Evolutionary conservation across 2,888 invertebrate genomes (phyloP).

Genomic region (Caenorhabditis sp.): DNA sequence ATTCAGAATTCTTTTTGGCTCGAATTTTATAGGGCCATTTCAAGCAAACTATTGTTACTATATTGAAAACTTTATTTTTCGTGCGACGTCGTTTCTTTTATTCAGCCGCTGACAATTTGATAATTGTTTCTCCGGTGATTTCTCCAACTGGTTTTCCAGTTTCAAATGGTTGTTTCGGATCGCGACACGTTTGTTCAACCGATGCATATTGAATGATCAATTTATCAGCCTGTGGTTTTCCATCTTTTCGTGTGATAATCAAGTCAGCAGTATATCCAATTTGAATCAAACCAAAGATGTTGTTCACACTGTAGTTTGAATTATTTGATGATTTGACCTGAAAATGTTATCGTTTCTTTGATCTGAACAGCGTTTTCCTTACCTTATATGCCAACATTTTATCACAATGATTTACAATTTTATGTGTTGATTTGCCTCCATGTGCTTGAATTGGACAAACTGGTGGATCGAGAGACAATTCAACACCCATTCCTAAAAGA

Average conservation of each 20-base stretch:
- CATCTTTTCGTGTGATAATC: constrained; percentile 54
- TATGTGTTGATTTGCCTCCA: constrained; percentile 59
- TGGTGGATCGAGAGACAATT: constrained; percentile 47
- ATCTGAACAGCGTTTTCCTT: neutral
- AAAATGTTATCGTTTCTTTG: neutral
- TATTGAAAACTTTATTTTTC: too few species aligned
- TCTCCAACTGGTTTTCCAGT: constrained; percentile 32
- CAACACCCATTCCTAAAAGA: constrained; percentile 29
- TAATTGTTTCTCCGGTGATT: constrained; percentile 47
- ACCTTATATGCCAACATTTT: constrained; percentile 60
- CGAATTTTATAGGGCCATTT: too few species aligned
- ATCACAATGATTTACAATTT: constrained; percentile 56
- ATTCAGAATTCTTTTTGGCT: too few species aligned
- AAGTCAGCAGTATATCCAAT: constrained; percentile 45
- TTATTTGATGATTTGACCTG: constrained; percentile 56
- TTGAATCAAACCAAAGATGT: constrained; percentile 45
- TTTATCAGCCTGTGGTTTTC: constrained; percentile 57
- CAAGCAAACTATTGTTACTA: too few species aligned
- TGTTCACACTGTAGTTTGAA: constrained; percentile 56
- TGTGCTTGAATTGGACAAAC: constrained; percentile 57
- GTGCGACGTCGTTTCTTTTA: constrained; percentile 7
- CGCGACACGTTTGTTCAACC: constrained; percentile 34
- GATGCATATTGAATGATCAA: constrained; percentile 49
- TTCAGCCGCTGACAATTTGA: constrained; percentile 58
- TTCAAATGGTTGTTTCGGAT: constrained; percentile 43